Conservation (phyloP, 2,113 vertebrate genomes). For the Pagrus major region DNA sequence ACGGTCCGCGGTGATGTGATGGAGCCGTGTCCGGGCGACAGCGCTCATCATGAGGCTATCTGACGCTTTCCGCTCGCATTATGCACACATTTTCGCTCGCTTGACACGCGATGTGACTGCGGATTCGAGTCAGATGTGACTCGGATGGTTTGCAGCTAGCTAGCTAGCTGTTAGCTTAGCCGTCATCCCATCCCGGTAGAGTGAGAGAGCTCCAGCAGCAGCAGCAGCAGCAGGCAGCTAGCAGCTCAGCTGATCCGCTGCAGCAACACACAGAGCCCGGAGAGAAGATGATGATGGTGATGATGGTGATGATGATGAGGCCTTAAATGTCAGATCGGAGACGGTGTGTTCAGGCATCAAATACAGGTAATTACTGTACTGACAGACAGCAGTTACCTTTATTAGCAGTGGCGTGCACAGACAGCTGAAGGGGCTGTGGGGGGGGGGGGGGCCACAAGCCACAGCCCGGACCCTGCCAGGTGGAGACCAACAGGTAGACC, state of each 20-base stretch:
- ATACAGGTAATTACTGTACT: conserved; percentile 60
- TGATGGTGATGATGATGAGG: conserved; percentile 49
- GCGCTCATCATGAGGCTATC: not conserved
- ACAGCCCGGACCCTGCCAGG: not conserved
- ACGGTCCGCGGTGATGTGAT: conserved; percentile 36
- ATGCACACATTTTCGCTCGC: not conserved
- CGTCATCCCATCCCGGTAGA: conserved; percentile 2
- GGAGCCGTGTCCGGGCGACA: conserved; percentile 28
- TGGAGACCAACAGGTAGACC: not conserved
- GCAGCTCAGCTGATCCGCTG: conserved; percentile 62
- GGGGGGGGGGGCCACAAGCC: not conserved
- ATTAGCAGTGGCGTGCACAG: not conserved
- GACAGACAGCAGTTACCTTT: not conserved
- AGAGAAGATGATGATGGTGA: conserved; percentile 29
- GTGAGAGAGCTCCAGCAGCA: conserved; percentile 40
- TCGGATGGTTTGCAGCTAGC: conserved; percentile 24
- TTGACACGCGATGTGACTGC: conserved; percentile 38
- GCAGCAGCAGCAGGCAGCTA: conserved; percentile 39
- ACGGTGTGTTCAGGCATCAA: conserved; percentile 43
- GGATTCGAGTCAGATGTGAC: conserved; percentile 30
- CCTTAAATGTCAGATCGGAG: conserved; percentile 47
- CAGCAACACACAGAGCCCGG: conserved; percentile 36
- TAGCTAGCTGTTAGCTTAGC: conserved; percentile 58
- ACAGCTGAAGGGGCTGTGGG: not conserved
- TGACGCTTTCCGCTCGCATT: not conserved